Evolutionary conservation across 2,888 invertebrate species (phyloP).

Genomic region (Lamproptera curius): DNA sequence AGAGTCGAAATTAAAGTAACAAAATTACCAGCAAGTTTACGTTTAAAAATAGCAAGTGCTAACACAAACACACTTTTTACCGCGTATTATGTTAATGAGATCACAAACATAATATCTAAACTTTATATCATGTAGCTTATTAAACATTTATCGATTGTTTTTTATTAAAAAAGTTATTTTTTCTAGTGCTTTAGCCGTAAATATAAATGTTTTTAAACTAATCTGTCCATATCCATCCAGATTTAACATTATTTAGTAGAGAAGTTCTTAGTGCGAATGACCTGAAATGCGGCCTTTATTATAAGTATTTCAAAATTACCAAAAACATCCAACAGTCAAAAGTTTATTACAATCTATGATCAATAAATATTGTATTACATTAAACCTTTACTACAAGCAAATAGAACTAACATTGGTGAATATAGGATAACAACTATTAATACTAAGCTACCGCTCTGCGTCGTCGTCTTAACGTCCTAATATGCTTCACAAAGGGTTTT

Average conservation of each 20-base stretch:
- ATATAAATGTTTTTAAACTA: too few species aligned
- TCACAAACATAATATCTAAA: conserved; percentile 12
- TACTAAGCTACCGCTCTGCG: background rate
- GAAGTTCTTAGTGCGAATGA: background rate
- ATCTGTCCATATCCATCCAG: too few species aligned
- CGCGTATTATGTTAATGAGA: conserved; percentile 14
- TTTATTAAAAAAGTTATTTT: too few species aligned
- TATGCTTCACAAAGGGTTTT: too few species aligned
- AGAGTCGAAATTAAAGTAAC: too few species aligned
- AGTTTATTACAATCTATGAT: conserved; percentile 9
- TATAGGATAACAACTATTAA: conserved; percentile 7
- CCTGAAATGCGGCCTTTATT: background rate
- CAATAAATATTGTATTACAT: conserved; percentile 13
- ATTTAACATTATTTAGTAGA: too few species aligned
- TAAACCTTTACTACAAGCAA: background rate
- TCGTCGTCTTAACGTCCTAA: background rate
- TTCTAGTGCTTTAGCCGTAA: too few species aligned
- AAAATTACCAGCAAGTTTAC: too few species aligned
- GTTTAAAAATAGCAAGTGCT: too few species aligned
- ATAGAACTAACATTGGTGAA: conserved; percentile 8
- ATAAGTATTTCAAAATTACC: background rate
- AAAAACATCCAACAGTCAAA: background rate
- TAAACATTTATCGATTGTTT: background rate
- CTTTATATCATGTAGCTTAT: background rate
- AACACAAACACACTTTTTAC: background rate